Base-by-base conservation (phyloP, 2,113 vertebrate species). In the Apeltes quadracus region DNA sequence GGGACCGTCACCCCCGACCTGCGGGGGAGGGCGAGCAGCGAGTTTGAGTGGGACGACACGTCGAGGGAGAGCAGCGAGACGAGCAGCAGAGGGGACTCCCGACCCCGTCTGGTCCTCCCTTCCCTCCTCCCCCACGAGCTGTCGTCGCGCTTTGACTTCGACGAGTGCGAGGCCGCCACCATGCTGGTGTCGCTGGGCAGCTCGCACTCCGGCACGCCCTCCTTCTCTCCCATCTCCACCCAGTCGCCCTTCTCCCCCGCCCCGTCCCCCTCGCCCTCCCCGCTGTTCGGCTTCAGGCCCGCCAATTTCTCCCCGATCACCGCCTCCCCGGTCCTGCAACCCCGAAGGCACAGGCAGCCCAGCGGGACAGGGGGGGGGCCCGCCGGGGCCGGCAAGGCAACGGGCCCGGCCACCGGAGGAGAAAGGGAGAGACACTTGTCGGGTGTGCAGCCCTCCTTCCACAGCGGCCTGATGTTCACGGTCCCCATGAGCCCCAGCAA, bases 131-230 rank as follows among this genome's bases (percentile, higher is more conserved):
- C 93, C 36, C 93, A 93, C 55, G 95, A 97, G 44, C 77, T 96
- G 81, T 96, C 93, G 0, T 89, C 95, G 0, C 95, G 96, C 27
- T 98, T 98, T 57, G 96, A 97, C 85, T 95, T 95, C 2, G 96
- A 97, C 0, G 96, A 97, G 91, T 97, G 96, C 16, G 96, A 97
- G 86, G 96, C 96, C 0, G 96, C 96, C 16, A 96, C 95, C 82
- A 97, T 97, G 96, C 88, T 97, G 48, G 95, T 97, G 74, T 97
- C 96, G 0, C 79, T 97, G 74, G 95, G 96, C 54, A 96, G 96
- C 87, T 97, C 96, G 1, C 95, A 95, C 59, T 97, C 96, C 0
- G 95, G 95, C 61, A 97, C 96, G 0, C 96, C 96, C 0, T 96
- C 95, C 46, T 97, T 95, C 88, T 97, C 96, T 0, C 96, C 96